These are phyloP conservation scores for Acrocyrtus sp. DNA, from an alignment of 2,888 invertebrate genomes.

Conservation along the genomic window DNA sequence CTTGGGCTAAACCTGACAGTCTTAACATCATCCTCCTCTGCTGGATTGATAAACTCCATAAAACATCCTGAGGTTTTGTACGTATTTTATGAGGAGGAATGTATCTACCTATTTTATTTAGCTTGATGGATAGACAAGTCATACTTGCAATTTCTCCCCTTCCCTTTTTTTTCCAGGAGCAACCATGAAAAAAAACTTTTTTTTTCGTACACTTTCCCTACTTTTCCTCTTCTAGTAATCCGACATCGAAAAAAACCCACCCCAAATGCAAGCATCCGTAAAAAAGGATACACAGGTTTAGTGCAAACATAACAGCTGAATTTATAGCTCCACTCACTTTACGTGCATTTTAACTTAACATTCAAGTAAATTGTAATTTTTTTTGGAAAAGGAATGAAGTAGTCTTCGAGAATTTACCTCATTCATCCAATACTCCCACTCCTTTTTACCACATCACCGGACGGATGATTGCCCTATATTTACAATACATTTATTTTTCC, in stretches of 20 bases:
- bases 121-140: constrained; percentile 27
- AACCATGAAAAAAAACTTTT: constrained; percentile 16
- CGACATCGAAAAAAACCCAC: too few species aligned
- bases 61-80: background rate
- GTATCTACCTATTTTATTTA: constrained; percentile 7
- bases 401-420: background rate
- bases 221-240: too few species aligned
- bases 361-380: background rate
- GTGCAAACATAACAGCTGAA: constrained; percentile 4
- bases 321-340: constrained; percentile 33
- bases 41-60: background rate
- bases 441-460: constrained; percentile 7
- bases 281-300: background rate
- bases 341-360: constrained; percentile 33
- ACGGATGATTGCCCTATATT: constrained; percentile 51
- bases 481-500: constrained; percentile 44
- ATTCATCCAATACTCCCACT: constrained; percentile 3
- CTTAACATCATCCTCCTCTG: background rate
- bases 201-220: background rate
- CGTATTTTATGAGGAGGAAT: background rate
- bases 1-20: too few species aligned
- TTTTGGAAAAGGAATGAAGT: background rate
- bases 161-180: constrained; percentile 17
- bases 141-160: background rate
- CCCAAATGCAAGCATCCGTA: background rate